These are phyloP conservation scores for Clarias macrocephalus DNA, from an alignment of 2,113 vertebrate species.

Conservation along the genomic window DNA sequence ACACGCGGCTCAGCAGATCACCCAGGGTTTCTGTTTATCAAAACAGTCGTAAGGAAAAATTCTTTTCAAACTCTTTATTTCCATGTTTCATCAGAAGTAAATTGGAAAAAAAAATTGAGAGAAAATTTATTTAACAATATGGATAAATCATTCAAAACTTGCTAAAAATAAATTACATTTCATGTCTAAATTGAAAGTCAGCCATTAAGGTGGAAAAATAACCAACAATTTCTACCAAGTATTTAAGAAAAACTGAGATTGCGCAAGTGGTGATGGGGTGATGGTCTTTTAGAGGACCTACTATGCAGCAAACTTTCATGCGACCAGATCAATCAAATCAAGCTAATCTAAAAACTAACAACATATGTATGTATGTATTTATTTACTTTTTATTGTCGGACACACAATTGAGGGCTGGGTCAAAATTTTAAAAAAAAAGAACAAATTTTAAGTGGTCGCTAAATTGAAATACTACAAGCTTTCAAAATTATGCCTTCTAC, in stretches of 20 bases:
- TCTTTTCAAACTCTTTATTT: slow-evolving; percentile 39
- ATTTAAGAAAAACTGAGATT: not conserved
- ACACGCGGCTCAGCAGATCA: slow-evolving; percentile 23
- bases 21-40: slow-evolving; percentile 32
- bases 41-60: slow-evolving; percentile 32
- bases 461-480: not conserved
- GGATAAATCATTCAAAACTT: not conserved
- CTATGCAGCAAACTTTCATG: not conserved
- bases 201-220: not conserved
- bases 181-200: not conserved
- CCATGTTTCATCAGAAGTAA: slow-evolving; percentile 4
- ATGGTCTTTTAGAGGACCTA: not conserved
- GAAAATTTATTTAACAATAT: not conserved
- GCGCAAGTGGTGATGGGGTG: not conserved
- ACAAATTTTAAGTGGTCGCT: not conserved
- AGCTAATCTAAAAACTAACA: not conserved
- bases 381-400: not conserved
- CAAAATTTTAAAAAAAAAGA: not conserved
- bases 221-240: not conserved
- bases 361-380: too few species aligned
- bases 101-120: not conserved
- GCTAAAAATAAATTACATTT: not conserved
- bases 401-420: not conserved
- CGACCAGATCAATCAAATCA: not conserved
- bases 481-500: not conserved